Evolutionary conservation across 2,888 invertebrate genomes (phyloP).

Genomic region (Melieria crassipennis): DNA sequence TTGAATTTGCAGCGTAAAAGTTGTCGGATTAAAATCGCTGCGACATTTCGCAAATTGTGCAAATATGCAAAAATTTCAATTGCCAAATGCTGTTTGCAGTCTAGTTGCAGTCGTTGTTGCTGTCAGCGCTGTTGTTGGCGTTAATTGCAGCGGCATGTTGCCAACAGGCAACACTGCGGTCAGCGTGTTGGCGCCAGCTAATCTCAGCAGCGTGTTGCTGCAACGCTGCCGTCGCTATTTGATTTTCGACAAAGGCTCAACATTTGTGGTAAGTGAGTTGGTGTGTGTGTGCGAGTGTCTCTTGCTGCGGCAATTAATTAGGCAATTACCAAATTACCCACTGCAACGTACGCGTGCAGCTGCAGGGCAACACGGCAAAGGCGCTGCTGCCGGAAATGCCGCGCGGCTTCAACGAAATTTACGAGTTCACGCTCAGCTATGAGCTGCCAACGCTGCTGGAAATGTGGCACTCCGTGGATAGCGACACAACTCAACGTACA

Average conservation of each 20-base stretch:
- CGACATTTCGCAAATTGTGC: too few relatives aligned
- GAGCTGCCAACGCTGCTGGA: slow-evolving; percentile 51
- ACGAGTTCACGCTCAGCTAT: slow-evolving; percentile 54
- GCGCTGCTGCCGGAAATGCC: slow-evolving; percentile 52
- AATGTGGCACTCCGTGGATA: slow-evolving; percentile 22
- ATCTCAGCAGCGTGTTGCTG: slow-evolving; percentile 10
- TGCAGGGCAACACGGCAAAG: slow-evolving; percentile 53
- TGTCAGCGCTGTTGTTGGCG: not conserved
- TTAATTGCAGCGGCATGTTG: not conserved
- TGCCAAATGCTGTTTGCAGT: too few relatives aligned
- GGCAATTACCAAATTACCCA: not conserved
- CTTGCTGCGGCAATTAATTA: slow-evolving; percentile 6
- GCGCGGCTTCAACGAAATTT: slow-evolving; percentile 51
- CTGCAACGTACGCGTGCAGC: slow-evolving; percentile 24
- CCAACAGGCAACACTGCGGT: slow-evolving; percentile 38
- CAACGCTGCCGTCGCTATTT: slow-evolving; percentile 56
- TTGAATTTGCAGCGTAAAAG: not conserved
- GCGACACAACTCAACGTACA: not conserved
- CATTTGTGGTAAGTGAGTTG: slow-evolving; percentile 47
- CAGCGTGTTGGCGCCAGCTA: not conserved
- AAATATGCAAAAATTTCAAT: too few relatives aligned
- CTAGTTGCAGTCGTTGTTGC: not conserved
- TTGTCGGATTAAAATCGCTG: too few relatives aligned
- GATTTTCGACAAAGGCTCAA: slow-evolving; percentile 56
- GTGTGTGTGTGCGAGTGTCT: not conserved